Evolutionary conservation across 2,113 vertebrate genomes (phyloP).

Genomic region (Clarias magur): DNA sequence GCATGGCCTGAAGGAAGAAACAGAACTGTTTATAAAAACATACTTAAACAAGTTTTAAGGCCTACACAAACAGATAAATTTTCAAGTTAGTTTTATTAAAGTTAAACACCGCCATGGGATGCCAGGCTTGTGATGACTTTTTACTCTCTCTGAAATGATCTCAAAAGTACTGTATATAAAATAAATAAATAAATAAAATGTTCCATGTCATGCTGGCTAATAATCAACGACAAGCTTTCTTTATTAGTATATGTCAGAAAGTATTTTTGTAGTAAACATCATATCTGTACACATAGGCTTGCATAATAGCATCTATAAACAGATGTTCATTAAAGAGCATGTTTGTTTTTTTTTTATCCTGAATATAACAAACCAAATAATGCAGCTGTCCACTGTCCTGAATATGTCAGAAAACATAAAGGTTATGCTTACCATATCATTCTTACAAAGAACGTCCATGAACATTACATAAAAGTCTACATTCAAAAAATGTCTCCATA

Average conservation of each 20-base stretch:
- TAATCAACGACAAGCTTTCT: neutral
- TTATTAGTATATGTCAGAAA: neutral
- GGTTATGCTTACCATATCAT: neutral
- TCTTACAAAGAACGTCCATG: neutral
- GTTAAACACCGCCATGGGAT: neutral
- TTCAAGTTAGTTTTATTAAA: neutral
- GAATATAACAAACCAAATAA: neutral
- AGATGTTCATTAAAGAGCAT: neutral
- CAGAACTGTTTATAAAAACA: neutral
- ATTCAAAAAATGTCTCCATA: neutral
- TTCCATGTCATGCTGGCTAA: neutral
- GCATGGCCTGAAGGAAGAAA: slow-evolving; percentile 84
- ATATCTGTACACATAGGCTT: too few species aligned
- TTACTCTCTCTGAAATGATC: neutral
- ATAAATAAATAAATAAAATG: neutral
- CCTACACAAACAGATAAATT: neutral
- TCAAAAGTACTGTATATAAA: neutral
- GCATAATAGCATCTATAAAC: neutral
- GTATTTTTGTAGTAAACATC: neutral
- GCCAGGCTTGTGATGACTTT: neutral
- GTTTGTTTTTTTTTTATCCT: neutral
- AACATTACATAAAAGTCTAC: neutral
- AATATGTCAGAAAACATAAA: neutral
- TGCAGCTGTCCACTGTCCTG: neutral
- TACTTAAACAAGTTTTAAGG: neutral